Conservation (phyloP, 2,113 vertebrate genomes). For the Ptilorrhoa leucosticta region DNA sequence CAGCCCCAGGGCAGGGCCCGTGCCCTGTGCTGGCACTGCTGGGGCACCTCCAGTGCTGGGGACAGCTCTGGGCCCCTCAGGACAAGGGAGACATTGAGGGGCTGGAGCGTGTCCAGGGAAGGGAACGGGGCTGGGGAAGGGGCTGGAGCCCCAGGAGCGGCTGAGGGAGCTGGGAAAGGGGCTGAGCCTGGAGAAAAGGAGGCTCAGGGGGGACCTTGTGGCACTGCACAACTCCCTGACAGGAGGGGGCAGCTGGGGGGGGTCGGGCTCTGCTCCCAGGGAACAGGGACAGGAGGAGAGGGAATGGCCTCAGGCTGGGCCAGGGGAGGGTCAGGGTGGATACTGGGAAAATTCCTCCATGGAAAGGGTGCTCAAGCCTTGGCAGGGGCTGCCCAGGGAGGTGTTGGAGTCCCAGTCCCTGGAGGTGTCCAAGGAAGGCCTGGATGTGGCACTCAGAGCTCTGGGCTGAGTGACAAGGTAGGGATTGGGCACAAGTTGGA, state of each 20-base stretch:
- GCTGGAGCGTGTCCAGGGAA: no score
- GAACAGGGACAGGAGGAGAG: background rate
- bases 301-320: background rate
- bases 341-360: accelerated
- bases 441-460: background rate
- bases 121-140: no score
- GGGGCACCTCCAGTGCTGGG: background rate
- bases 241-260: no score
- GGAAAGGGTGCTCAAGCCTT: background rate
- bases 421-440: background rate
- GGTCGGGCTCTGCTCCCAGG: background rate
- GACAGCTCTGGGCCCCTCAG: no score
- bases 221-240: no score
- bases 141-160: no score
- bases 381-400: accelerated
- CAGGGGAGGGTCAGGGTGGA: accelerated
- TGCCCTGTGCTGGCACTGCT: background rate
- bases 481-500: accelerated
- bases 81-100: no score
- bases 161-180: no score
- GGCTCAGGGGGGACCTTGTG: no score
- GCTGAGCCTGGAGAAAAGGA: no score
- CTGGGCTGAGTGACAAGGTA: background rate
- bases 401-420: background rate
- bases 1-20: background rate